A percentile compares a stretch with the other conserved stretches of the same genome.
Evolutionary conservation across 2,888 invertebrate genomes (phyloP).

Genomic region (Fissipunctia ypsillon): DNA sequence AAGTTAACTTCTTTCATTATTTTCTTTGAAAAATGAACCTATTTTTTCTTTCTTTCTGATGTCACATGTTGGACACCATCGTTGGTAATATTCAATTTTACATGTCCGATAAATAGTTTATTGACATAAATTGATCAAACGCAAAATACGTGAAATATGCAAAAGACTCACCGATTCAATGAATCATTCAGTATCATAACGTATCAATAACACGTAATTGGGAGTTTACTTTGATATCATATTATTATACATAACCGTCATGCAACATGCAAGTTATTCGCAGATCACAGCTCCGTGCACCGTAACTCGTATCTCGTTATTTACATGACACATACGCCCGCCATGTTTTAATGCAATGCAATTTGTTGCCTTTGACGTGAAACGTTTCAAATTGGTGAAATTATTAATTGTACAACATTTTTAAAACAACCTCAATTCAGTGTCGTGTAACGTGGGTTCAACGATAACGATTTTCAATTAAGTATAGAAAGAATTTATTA

Average conservation of each 20-base stretch:
- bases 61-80: too few relatives aligned
- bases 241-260: conserved; percentile 29
- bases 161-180: conserved; percentile 20
- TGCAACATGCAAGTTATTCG: conserved; percentile 40
- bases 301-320: conserved; percentile 41
- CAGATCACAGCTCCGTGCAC: conserved; percentile 28
- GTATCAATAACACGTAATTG: conserved; percentile 32
- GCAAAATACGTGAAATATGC: conserved; percentile 23
- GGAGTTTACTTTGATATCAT: conserved; percentile 36
- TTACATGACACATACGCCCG: conserved; percentile 44
- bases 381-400: conserved; percentile 47
- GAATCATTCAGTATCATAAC: conserved; percentile 30
- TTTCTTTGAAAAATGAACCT: too few relatives aligned
- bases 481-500: conserved; percentile 17
- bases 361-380: conserved; percentile 54
- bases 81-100: neutral
- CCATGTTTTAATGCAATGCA: conserved; percentile 56
- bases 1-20: neutral
- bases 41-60: too few relatives aligned
- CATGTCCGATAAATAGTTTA: too few relatives aligned
- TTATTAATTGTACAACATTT: conserved; percentile 45
- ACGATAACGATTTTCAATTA: conserved; percentile 33
- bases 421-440: conserved; percentile 29
- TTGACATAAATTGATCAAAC: neutral
- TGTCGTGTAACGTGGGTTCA: neutral